Conservation (phyloP, 2,113 vertebrate species). For the Delphinus delphis region DNA sequence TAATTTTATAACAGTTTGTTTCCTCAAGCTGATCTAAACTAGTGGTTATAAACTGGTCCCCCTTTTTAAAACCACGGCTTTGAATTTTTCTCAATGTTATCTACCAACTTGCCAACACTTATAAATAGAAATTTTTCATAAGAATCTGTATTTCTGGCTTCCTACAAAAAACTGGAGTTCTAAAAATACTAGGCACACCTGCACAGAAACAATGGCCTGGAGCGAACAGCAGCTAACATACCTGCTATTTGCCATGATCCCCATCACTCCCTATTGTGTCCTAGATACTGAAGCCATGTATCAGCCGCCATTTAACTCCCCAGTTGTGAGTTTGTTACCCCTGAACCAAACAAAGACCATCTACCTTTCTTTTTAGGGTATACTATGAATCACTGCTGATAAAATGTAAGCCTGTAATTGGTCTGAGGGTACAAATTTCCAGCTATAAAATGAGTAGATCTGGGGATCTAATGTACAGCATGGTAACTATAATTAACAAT, state of each 20-base stretch:
- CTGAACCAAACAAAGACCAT: slow-evolving; percentile 15
- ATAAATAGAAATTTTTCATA: neutral
- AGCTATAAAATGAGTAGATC: neutral
- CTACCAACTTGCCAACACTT: slow-evolving; percentile 1
- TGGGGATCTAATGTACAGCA: neutral
- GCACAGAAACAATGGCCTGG: neutral
- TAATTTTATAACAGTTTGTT: slow-evolving; percentile 17
- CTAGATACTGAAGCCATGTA: neutral
- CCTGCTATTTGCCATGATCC: neutral
- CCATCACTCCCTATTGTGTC: neutral
- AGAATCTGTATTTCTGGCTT: slow-evolving; percentile 3
- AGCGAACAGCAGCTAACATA: neutral
- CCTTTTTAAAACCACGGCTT: neutral
- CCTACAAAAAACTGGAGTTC: neutral
- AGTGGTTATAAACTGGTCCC: neutral
- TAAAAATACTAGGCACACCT: slow-evolving; percentile 6
- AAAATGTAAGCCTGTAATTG: neutral
- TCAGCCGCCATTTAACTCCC: neutral
- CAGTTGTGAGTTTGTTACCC: neutral
- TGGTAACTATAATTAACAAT: neutral
- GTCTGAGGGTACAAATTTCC: neutral
- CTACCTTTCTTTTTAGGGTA: neutral
- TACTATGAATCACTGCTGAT: neutral
- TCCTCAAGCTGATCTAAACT: slow-evolving; percentile 27
- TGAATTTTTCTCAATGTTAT: neutral